These are phyloP conservation scores for Sceloporus undulatus DNA, from an alignment of 2,113 vertebrate genomes.

Conservation along the genomic window DNA sequence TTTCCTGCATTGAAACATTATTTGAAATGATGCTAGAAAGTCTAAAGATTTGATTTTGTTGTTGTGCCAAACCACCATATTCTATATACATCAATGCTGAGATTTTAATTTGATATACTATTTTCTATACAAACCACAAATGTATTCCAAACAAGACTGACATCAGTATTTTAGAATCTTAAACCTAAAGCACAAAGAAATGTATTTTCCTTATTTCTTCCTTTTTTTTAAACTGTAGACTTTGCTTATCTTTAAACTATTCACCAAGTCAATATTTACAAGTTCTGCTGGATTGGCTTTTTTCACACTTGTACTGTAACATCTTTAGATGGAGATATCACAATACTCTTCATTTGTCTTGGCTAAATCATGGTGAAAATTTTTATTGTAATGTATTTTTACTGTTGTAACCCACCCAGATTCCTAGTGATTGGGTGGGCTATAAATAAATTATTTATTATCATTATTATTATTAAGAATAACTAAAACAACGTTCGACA, in stretches of 20 bases:
- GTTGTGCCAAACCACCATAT: too few species aligned
- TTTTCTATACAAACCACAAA: slow-evolving; percentile 13
- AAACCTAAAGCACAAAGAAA: neutral
- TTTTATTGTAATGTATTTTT: too few species aligned
- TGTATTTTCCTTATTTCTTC: accelerated
- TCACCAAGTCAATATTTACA: neutral
- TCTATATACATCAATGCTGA: too few species aligned
- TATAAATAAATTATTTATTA: too few species aligned
- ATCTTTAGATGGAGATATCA: slow-evolving; percentile 19
- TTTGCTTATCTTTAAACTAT: slow-evolving; percentile 6
- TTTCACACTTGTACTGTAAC: slow-evolving; percentile 21
- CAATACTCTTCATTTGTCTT: slow-evolving; percentile 41
- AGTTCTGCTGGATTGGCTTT: neutral
- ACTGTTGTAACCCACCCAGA: too few species aligned
- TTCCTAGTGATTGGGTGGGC: too few species aligned
- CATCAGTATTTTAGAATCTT: neutral
- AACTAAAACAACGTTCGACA: slow-evolving; percentile 53
- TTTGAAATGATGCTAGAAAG: too few species aligned
- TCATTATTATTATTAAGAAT: slow-evolving; percentile 8
- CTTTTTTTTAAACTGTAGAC: neutral
- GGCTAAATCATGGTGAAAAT: slow-evolving; percentile 33
- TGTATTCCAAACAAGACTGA: too few species aligned
- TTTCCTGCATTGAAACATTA: too few species aligned
- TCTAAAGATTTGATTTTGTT: too few species aligned
- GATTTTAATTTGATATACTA: too few species aligned